These are phyloP conservation scores for Austrofundulus limnaeus DNA, from an alignment of 2,113 vertebrate species.

Conservation along the genomic window DNA sequence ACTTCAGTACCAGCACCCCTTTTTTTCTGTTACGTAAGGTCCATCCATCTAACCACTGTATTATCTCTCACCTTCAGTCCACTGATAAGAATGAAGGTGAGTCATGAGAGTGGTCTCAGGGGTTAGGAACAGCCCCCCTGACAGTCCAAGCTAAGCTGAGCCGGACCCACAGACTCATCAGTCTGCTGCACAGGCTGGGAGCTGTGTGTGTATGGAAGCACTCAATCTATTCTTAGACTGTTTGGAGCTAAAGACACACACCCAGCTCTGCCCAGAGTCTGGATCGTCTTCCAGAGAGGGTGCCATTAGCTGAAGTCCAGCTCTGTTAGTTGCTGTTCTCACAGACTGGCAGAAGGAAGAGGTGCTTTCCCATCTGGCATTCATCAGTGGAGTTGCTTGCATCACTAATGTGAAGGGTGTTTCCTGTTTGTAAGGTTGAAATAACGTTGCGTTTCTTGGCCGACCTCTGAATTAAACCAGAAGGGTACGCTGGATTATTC, in stretches of 20 bases:
- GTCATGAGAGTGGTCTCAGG: constrained; percentile 39
- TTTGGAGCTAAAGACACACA: constrained; percentile 39
- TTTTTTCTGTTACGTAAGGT: too few relatives aligned
- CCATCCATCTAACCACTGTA: constrained; percentile 4
- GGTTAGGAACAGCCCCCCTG: constrained; percentile 22
- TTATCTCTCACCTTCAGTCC: constrained; percentile 17
- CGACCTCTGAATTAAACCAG: constrained; percentile 17
- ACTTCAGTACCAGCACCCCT: too few relatives aligned
- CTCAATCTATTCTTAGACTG: constrained; percentile 56
- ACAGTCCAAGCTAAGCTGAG: constrained; percentile 35
- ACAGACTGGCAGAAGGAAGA: constrained; percentile 34
- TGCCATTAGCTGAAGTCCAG: constrained; percentile 26
- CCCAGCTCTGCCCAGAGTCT: constrained; percentile 31
- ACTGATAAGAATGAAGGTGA: constrained; percentile 33
- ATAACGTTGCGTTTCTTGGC: constrained; percentile 39
- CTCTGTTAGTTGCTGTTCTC: constrained; percentile 34
- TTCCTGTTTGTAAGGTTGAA: constrained; percentile 53
- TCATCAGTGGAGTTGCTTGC: constrained; percentile 39
- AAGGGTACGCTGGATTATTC: constrained; percentile 5
- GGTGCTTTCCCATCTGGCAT: constrained; percentile 72
- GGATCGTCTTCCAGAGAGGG: constrained; percentile 20
- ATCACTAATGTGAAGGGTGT: constrained; percentile 54
- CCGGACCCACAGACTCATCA: constrained; percentile 23
- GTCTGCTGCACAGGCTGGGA: constrained; percentile 31
- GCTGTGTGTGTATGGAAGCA: constrained; percentile 52